Base-by-base conservation (phyloP, 2,888 invertebrate genomes). In the Drosophila nr. perissopoda region DNA sequence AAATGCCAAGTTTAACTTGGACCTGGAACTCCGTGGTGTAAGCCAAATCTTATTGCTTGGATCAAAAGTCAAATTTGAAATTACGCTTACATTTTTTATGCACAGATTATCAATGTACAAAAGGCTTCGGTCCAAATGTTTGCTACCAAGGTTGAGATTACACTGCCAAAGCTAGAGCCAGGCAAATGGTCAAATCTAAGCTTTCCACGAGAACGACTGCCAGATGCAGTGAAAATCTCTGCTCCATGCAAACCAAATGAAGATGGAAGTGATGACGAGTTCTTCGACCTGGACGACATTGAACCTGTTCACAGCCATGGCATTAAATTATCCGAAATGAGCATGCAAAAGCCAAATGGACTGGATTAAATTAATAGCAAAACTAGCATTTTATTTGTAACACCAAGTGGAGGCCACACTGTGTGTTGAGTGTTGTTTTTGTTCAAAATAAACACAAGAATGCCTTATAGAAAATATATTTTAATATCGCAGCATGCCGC, bases 141-240 rank as follows among this genome's bases (percentile, higher is more conserved):
- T 84, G 96, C 96, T 18, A 96, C 97, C 18, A 99, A 99, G 95
- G 95, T 99, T 36, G 99, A 99, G 94, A 96, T 99, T 31, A 97
- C 96, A 90, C 93, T 99, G 90, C 96, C 95, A 82, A 99, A 99
- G 93, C 96, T 95, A 0, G 98, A 97, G 88, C 95, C 96, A 0
- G 96, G 97, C 2, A 95, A 95, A 21, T 99, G 99, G 99, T 92
- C 95, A 13, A 95, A 95, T 81, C 93, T 99, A 33, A 95, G 96
- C 88, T 95, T 96, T 78, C 95, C 96, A 0, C 93, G 94, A 64
- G 73, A 79, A 5, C 78, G 70, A 13, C 49, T 91, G 61, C 90
- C 91, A n/a, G 73, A 78, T 10, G 72, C 73, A 3, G 70, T 76
- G 34, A 67, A 78, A 13, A 31, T 18, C 2, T 49, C 56, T 5